Base-by-base conservation (phyloP, 2,888 invertebrate genomes). In the Synergus japonicus region DNA sequence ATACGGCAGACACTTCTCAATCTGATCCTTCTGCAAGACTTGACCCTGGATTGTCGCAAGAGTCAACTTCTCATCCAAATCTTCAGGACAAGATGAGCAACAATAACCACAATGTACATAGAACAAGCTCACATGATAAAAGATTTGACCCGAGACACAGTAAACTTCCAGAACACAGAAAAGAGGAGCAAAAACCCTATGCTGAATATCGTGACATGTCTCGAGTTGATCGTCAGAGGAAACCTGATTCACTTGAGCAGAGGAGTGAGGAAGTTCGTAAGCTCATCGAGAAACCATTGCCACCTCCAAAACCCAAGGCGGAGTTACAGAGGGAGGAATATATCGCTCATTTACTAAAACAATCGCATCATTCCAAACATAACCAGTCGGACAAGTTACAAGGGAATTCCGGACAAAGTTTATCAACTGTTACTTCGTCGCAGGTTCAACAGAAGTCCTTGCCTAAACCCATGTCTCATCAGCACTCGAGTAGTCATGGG, bases 241-340 rank as follows among this genome's bases (percentile, higher is more conserved):
- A 90, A 64, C 79, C 88, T 0, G 91, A 91, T 22, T 84, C 84
- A 2, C 79, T 88, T 8, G 91, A 92, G 60, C 90, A 90, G 43
- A 87, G 90, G 37, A 87, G 85, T 73, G 91, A 92, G 13, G 91
- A 92, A 13, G 90, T 90, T 12, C 84, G 91, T 0, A 92, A 92
- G 54, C 78, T 91, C 0, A 91, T 91, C 4, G 92, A 92, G 18
- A 92, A 92, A 67, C 89, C 91, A 4, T 65, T 89, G 46, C 86
- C 87, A 3, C 82, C 82, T 5, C 87, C 89, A 1, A 92, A 91
- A 76, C 87, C 90, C 0, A 85, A 89, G 4, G 83, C 88, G 0
- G 89, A 90, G 5, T 80, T 88, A 2, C 86, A 86, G 0, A 88
- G 89, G 64, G 89, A 89, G 13, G 89, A 91, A 10, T 90, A 90